Percentiles rank a stretch among this genome's conserved stretches.
These are phyloP conservation scores for Bombus impatiens DNA, from an alignment of 1,140 invertebrate species.

Conservation along the genomic window DNA sequence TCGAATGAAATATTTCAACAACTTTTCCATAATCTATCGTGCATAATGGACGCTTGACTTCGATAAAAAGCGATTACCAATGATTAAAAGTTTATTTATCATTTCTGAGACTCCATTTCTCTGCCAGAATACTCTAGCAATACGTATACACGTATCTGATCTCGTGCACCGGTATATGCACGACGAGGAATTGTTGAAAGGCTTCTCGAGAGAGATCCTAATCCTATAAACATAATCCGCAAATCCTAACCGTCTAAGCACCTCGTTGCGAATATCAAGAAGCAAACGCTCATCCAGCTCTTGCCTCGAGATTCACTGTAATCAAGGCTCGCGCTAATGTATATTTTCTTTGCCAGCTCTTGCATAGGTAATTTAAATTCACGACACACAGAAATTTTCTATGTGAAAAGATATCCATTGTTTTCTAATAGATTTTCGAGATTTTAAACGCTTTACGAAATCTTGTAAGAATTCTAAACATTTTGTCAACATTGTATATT, in stretches of 20 bases:
- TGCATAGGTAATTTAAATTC: neutral
- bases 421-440: neutral
- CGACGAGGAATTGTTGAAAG: slow-evolving; percentile 15
- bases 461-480: too few species aligned
- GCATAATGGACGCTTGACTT: neutral
- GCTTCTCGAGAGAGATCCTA: slow-evolving; percentile 14
- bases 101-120: neutral
- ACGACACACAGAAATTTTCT: neutral
- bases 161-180: neutral
- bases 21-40: too few species aligned
- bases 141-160: neutral
- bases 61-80: neutral
- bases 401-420: neutral
- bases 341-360: neutral
- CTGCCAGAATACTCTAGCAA: too few species aligned
- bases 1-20: too few species aligned
- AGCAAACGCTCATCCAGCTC: slow-evolving; percentile 15
- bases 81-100: neutral
- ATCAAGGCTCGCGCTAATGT: neutral
- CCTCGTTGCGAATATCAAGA: slow-evolving; percentile 22
- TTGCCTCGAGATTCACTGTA: neutral
- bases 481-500: too few species aligned
- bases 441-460: neutral
- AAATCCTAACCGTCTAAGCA: slow-evolving; percentile 24
- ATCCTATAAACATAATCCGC: slow-evolving; percentile 21